Conservation (phyloP, 2,113 vertebrate species). For the Amblyornis subalaris region DNA sequence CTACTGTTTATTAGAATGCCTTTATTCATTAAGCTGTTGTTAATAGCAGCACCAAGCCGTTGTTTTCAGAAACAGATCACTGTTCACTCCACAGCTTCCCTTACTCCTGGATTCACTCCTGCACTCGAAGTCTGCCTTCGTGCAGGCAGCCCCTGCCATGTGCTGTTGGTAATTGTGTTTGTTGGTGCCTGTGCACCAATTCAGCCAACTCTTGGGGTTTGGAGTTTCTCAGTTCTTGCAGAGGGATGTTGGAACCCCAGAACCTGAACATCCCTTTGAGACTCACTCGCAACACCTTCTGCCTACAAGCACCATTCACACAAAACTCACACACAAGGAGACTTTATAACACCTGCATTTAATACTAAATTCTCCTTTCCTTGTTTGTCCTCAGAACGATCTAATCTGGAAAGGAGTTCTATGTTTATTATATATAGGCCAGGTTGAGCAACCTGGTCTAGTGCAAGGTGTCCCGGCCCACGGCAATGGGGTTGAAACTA, state of each 20-base stretch:
- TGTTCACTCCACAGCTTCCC: background rate
- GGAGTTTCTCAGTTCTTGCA: background rate
- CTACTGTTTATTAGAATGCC: background rate
- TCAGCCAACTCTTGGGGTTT: background rate
- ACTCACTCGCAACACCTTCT: background rate
- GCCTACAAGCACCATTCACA: background rate
- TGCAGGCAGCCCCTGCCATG: background rate
- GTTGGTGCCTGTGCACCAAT: background rate
- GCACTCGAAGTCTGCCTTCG: background rate
- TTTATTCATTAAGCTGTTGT: background rate
- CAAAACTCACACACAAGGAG: background rate
- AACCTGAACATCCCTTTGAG: background rate
- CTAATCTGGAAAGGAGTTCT: background rate
- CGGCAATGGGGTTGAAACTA: background rate
- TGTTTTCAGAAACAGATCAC: background rate
- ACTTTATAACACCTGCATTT: background rate
- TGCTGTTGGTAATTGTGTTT: rapidly evolving
- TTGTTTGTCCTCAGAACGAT: rapidly evolving
- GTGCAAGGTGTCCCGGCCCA: background rate
- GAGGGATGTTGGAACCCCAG: background rate
- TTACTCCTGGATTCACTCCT: background rate
- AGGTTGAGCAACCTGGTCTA: background rate
- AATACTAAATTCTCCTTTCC: background rate
- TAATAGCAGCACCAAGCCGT: background rate
- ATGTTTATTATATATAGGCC: background rate